Evolutionary conservation across 2,888 invertebrate species (phyloP).

Genomic region (Himalopsyche tibetana): DNA sequence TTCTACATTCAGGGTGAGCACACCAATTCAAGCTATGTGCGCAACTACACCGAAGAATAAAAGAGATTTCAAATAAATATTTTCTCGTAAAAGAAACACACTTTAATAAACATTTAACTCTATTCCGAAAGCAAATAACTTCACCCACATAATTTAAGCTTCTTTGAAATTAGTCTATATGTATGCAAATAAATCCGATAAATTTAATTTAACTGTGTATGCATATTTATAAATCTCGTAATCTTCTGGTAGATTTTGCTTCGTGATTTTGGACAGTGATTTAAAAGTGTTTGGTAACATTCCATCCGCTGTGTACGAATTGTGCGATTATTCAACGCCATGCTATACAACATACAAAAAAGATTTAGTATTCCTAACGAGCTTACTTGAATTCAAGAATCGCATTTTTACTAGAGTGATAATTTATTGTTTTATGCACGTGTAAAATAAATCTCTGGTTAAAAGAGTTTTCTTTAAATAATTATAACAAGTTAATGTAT

Average conservation of each 20-base stretch:
- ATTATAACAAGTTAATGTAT: no score
- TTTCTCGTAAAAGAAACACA: neutral
- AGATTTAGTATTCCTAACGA: no score
- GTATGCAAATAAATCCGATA: neutral
- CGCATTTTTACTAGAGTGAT: no score
- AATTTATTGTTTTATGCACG: no score
- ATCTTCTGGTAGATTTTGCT: no score
- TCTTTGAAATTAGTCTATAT: neutral
- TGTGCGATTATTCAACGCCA: neutral
- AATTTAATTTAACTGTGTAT: slow-evolving; percentile 6
- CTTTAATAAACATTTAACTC: neutral
- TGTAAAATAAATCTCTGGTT: no score
- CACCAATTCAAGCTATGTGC: neutral
- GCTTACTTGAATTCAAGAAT: no score
- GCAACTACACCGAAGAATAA: neutral
- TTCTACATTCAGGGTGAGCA: neutral
- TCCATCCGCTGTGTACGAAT: neutral
- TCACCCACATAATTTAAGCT: neutral
- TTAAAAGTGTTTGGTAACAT: neutral
- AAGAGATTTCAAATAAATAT: neutral
- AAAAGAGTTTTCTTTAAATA: no score
- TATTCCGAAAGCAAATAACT: neutral
- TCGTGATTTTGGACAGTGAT: no score
- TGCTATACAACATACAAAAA: no score
- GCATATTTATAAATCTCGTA: no score